Evolutionary conservation across 2,797 vertebrate genomes (phyloP).

Genomic region (Artibeus jamaicensis): DNA sequence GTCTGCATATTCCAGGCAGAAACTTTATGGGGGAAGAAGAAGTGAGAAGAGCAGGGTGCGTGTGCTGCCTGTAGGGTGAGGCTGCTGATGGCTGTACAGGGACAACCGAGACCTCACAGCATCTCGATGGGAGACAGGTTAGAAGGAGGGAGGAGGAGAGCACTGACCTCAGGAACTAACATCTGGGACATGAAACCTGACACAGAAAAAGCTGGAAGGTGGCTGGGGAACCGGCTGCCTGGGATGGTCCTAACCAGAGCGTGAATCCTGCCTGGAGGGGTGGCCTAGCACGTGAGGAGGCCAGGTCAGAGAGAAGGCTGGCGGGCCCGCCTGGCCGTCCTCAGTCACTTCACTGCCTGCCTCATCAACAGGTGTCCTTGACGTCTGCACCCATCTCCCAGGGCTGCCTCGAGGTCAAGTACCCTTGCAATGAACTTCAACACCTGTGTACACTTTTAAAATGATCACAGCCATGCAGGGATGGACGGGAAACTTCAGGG

Average conservation of each 20-base stretch:
- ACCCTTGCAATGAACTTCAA: not conserved
- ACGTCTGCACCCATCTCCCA: not conserved
- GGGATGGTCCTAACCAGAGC: not conserved
- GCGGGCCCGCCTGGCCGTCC: no score
- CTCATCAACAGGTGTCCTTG: not conserved
- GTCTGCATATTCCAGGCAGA: not conserved
- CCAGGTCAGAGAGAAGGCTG: not conserved
- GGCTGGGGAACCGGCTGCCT: no score
- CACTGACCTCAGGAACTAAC: not conserved
- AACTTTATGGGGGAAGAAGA: not conserved
- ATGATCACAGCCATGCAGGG: not conserved
- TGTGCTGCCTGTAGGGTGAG: not conserved
- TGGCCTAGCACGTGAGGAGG: not conserved
- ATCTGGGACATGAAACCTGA: not conserved
- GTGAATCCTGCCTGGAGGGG: not conserved
- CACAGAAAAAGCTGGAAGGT: not conserved
- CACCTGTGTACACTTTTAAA: not conserved
- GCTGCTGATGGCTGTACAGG: rapidly evolving
- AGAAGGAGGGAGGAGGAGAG: not conserved
- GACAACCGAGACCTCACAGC: no score
- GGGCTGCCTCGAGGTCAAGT: not conserved
- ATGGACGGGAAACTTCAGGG: rapidly evolving
- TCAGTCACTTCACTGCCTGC: not conserved
- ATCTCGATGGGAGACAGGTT: not conserved
- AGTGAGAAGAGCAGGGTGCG: not conserved